A percentile compares a stretch with the other conserved stretches of the same genome.
These are phyloP conservation scores for Crotalus viridis DNA, from an alignment of 2,113 vertebrate genomes.

Conservation along the genomic window DNA sequence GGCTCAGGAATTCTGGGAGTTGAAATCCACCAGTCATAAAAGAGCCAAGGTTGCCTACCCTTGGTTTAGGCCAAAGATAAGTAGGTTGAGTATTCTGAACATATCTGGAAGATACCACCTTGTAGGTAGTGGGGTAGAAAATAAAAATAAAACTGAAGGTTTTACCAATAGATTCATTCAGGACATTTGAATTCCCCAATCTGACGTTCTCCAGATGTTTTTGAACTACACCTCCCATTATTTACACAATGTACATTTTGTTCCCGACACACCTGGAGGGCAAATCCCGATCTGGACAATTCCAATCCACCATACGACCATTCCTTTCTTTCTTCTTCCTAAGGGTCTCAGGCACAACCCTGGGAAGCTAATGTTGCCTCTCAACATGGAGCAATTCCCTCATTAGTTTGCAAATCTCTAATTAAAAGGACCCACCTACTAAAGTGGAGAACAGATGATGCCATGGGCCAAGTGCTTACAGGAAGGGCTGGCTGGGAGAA, in stretches of 20 bases:
- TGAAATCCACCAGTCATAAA: too few relatives aligned
- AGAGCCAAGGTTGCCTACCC: too few relatives aligned
- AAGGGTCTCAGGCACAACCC: not conserved
- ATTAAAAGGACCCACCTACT: constrained; percentile 14
- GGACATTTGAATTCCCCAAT: not conserved
- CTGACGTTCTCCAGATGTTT: not conserved
- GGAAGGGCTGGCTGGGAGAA: constrained; percentile 1
- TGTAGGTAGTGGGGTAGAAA: not conserved
- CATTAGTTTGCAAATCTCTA: constrained; percentile 2
- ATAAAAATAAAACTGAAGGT: not conserved
- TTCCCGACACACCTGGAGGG: not conserved
- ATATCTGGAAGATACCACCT: not conserved
- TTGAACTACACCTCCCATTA: not conserved
- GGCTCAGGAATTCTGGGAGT: too few relatives aligned
- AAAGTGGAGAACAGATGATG: not conserved
- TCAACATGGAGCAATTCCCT: not conserved
- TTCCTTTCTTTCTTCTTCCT: not conserved
- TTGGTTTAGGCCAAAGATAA: not conserved
- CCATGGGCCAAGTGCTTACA: not conserved
- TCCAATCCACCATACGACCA: not conserved
- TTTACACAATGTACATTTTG: not conserved
- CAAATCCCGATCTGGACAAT: not conserved
- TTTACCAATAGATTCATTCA: not conserved
- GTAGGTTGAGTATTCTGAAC: not conserved
- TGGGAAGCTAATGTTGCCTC: not conserved